Evolutionary conservation across 2,888 invertebrate species (phyloP).

Genomic region (Oegoconia quadripuncta): DNA sequence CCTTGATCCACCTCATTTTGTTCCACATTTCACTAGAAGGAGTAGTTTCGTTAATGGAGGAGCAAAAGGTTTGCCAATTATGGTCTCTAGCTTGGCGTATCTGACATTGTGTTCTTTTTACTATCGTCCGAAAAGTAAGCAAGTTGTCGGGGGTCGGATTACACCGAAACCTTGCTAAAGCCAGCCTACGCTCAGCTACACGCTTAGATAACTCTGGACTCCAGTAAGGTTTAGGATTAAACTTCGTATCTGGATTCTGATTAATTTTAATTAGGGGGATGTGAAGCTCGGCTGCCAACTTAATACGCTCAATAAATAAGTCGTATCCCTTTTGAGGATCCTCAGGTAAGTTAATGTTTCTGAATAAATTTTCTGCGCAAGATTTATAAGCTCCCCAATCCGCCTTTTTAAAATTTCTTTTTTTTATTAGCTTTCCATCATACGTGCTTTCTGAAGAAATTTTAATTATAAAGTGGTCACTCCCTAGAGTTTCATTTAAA

Average conservation of each 20-base stretch:
- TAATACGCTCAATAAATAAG: slow-evolving; percentile 8
- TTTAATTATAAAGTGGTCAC: slow-evolving; percentile 20
- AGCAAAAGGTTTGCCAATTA: too few relatives aligned
- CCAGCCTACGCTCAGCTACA: too few relatives aligned
- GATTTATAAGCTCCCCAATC: slow-evolving; percentile 14
- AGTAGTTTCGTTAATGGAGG: too few relatives aligned
- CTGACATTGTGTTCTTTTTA: too few relatives aligned
- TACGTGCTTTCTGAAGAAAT: background rate
- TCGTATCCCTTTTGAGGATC: slow-evolving; percentile 15
- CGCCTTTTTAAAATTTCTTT: too few relatives aligned
- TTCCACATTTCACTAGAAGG: too few relatives aligned
- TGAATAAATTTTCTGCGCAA: background rate
- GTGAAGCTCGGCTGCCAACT: slow-evolving; percentile 12
- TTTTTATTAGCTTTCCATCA: slow-evolving; percentile 19
- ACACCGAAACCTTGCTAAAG: too few relatives aligned
- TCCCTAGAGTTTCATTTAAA: slow-evolving; percentile 20
- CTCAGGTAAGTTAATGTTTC: slow-evolving; percentile 1
- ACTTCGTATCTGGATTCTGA: slow-evolving; percentile 15
- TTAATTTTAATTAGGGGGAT: slow-evolving; percentile 19
- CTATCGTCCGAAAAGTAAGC: too few relatives aligned
- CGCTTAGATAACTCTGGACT: too few relatives aligned
- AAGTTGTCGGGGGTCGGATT: too few relatives aligned
- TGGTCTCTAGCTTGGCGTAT: too few relatives aligned
- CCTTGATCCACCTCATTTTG: too few relatives aligned
- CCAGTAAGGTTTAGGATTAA: slow-evolving; percentile 24